Evolutionary conservation across 30 jellyfish, hydroid and myxozoan species (phyloP), one percentile per base, ranked within the genome.

Genomic region (Hydractinia echinata): DNA sequence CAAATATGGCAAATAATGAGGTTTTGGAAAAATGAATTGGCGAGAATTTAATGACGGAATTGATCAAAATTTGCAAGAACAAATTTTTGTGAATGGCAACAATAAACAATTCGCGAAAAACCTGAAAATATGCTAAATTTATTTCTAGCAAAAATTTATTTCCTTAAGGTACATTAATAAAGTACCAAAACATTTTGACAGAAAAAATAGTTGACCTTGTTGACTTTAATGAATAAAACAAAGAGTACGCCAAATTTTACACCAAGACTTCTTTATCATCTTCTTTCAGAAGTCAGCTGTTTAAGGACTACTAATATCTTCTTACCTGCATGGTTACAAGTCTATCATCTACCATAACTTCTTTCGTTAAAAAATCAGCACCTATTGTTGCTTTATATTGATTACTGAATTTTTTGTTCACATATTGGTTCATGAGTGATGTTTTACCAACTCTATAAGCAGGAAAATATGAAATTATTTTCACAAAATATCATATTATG

Each of bases 331-430:
- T 88, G 49, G 99, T 94, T 19, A 94, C 99, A 67, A 94, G 95
- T 6, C 99, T 89, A 76, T 94, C 99, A 80, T 94, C 99, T 48
- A 94, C 99, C 91, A 62, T 94, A 3, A 94, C 99, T 84, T 94
- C 99, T 79, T 94, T 94, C 7, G 99, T 94, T 83, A 94, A 76
- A 76, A 94, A 94, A 81, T 94, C 99, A 11, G 99, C 99, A 76
- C 99, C 99, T 76, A 94, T 94, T 6, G 99, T 94, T 10, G 99
- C 99, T 72, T 94, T 94, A 88, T 94, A 94, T 67, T 94, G 99
- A 80, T 88, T 94, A 77, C 99, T 94, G 91, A 94, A 94, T 83
- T 88, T 94, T 68, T 88, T 94, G 81, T 88, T 94, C 18, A 94
- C 99, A 87, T 94, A 94, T 78, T 88, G 99, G 85, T 94, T 94